Evolutionary conservation across 2,113 vertebrate species (phyloP).

Genomic region (Pangasianodon gigas): DNA sequence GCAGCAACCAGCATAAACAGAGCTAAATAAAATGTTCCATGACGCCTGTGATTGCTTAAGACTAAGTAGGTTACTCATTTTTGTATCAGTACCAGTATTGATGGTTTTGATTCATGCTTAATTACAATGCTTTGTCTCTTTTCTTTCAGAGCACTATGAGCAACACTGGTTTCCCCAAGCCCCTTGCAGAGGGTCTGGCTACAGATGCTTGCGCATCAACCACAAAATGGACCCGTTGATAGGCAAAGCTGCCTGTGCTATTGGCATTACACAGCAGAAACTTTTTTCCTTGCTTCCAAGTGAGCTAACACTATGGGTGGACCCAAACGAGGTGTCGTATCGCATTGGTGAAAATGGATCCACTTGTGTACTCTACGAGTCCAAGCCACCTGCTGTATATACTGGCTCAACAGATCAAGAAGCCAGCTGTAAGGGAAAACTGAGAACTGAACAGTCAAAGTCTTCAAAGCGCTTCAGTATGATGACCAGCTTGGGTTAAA

Average conservation of each 20-base stretch:
- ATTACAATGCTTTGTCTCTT: background rate
- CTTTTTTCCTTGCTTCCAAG: conserved; percentile 76
- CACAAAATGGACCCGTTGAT: conserved; percentile 83
- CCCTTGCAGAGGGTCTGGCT: conserved; percentile 81
- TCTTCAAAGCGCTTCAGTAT: background rate
- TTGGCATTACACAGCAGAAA: conserved; percentile 74
- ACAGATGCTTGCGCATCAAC: conserved; percentile 84
- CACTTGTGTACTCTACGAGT: conserved; percentile 80
- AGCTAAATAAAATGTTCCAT: background rate
- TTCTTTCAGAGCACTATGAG: conserved; percentile 77
- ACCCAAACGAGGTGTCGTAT: conserved; percentile 82
- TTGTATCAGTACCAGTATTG: background rate
- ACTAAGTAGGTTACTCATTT: background rate
- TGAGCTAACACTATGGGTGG: conserved; percentile 85
- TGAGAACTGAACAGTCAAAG: conserved; percentile 7
- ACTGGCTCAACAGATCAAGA: conserved; percentile 25
- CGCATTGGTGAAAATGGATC: conserved; percentile 85
- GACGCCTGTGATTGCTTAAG: background rate
- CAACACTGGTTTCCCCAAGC: conserved; percentile 83
- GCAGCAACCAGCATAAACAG: background rate
- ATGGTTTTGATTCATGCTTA: background rate
- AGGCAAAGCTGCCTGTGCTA: conserved; percentile 74
- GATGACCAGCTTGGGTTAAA: conserved; percentile 13
- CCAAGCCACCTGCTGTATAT: conserved; percentile 37
- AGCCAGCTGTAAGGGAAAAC: conserved; percentile 23